Conservation (phyloP, 2,888 invertebrate genomes). For the Ptilodon capucinus region DNA sequence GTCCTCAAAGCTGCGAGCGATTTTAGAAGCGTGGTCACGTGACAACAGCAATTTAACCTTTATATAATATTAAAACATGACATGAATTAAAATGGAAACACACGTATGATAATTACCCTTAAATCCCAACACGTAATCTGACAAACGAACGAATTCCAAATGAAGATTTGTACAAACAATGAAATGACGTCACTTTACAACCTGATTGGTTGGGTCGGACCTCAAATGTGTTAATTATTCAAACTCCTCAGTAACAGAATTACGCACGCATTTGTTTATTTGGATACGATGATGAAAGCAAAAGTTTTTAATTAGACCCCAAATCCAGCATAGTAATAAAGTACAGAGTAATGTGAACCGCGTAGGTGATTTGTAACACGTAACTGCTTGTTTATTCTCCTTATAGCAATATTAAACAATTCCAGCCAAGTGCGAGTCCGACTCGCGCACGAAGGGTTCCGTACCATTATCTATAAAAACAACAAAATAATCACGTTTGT, state of each 20-base stretch:
- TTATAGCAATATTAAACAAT: too few species aligned
- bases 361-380: not conserved
- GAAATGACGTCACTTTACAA: conserved; percentile 8
- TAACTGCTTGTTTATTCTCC: not conserved
- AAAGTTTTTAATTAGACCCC: conserved; percentile 27
- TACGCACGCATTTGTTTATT: conserved; percentile 14
- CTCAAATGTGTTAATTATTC: conserved; percentile 18
- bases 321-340: not conserved
- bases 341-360: not conserved
- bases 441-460: too few species aligned
- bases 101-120: not conserved
- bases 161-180: conserved; percentile 3
- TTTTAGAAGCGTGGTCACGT: too few species aligned
- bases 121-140: not conserved
- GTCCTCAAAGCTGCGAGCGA: too few species aligned
- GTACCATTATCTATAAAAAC: too few species aligned
- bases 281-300: conserved; percentile 19
- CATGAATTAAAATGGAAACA: not conserved
- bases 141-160: not conserved
- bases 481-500: too few species aligned
- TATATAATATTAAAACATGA: too few species aligned
- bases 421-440: too few species aligned
- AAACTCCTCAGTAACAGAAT: conserved; percentile 5
- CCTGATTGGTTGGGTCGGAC: conserved; percentile 7
- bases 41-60: too few species aligned